Base-by-base conservation (phyloP, 2,113 vertebrate species). In the Mirza zaza region DNA sequence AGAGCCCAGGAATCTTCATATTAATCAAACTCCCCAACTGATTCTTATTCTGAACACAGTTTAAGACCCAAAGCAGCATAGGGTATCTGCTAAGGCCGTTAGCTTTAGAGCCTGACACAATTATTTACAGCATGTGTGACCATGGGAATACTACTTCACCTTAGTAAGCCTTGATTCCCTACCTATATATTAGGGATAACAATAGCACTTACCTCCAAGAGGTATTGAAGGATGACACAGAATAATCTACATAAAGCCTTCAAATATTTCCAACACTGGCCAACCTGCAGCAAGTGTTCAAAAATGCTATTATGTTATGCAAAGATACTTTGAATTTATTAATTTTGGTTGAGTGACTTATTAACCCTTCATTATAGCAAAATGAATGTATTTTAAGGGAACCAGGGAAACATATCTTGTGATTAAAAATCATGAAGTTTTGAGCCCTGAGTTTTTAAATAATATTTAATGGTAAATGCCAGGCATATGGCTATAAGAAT, bases 351-450 rank as follows among this genome's bases (percentile, higher is more conserved):
- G 63, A 82, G 29, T 84, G 45, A 87, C 63, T n/a, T 73, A 92
- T 89, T 86, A 79, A 87, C 55, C 32, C 11, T 91, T 80, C 85
- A 91, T 61, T 67, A 76, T 6, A 61, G 87, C 36, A 90, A 87
- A 86, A 52, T 50, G 48, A 95, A 89, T 75, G 63, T 50, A 87
- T 65, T 87, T 25, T 18, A 67, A 92, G 55, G 61, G 14, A 97
- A 67, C 18, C 87, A 68, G 14, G 80, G 77, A 95, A 95, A 91
- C 42, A 42, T 34, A 87, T 11, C 59, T 67, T 73, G 82, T 75
- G 73, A 92, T 80, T 70, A 88, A 67, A 97, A 94, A 36, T 93
- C 70, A 63, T 12, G 21, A 88, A 52, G 80, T 77, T 91, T 42
- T 36, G 63, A 91, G 86, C 11, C 5, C 50, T 80, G 36, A 17